These are phyloP conservation scores for Eurypyga helias DNA, from an alignment of 2,113 vertebrate species.

Conservation along the genomic window DNA sequence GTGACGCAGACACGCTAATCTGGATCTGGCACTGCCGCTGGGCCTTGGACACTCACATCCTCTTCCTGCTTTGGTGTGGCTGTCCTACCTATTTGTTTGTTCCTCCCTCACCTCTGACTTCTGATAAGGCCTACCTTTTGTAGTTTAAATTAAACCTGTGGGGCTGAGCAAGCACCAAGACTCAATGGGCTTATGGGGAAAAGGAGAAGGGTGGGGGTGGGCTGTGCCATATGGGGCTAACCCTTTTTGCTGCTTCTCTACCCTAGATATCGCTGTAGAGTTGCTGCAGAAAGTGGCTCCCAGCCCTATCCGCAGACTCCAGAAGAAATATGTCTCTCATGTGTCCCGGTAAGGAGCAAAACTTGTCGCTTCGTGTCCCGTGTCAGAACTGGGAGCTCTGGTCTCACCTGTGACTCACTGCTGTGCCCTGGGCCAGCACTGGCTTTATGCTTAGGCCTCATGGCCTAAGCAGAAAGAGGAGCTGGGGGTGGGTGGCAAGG, in stretches of 20 bases:
- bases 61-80: neutral
- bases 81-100: neutral
- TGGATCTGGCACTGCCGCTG: neutral
- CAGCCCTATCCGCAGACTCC: conserved; percentile 93
- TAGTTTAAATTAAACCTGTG: neutral
- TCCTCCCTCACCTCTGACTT: neutral
- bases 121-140: neutral
- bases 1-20: neutral
- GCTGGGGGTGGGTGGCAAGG: neutral
- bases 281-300: conserved; percentile 96
- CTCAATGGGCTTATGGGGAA: neutral
- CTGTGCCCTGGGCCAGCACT: neutral
- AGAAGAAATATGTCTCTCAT: conserved; percentile 94
- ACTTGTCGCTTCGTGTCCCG: neutral
- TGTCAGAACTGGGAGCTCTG: neutral
- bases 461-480: neutral
- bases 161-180: neutral
- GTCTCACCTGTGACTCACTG: neutral
- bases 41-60: neutral
- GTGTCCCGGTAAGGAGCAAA: conserved; percentile 87
- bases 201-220: neutral
- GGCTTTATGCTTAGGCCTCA: neutral
- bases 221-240: neutral
- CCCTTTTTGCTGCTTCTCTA: neutral
- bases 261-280: conserved; percentile 96